Evolutionary conservation across 1,140 invertebrate genomes (phyloP), one percentile per base, ranked within the genome.

Genomic region (Telenomus remus): DNA sequence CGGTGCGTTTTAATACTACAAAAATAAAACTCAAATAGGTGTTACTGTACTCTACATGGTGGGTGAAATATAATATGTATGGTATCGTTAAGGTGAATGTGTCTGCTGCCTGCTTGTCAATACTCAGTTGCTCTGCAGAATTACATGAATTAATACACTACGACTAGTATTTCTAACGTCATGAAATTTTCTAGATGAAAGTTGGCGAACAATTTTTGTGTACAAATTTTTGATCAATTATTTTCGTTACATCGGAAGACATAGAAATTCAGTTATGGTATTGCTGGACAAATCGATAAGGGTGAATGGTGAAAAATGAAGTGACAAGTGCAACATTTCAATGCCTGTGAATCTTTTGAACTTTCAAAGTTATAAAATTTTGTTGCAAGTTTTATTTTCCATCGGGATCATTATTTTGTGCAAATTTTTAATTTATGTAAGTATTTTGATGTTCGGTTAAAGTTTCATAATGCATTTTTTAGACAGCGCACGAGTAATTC

Each of bases 41-140:
- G 46, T 66, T 66, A 57, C 63, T 68, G 48, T 48, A 75, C 59
- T 68, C 33, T 74, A 53, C 53, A 63, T 68, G 48, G 53, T 68
- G 50, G 47, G 71, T 75, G 71, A 75, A 75, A 75, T 68, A 75
- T 68, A 75, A 75, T 75, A 75, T 75, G 57, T 59, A 68, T 68
- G 71, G 64, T 53, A 75, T 63, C 56, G 46, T 46, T 61, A 53
- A 74, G 63, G 71, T 74, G 71, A 74, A 74, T 68, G 70, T 53
- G 57, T 61, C 61, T 73, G 35, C 39, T 61, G 50, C 53, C 44
- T 12, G 56, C 66, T 68, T 61, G 50, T 39, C 56, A 74, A 63
- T 68, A 57, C 57, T 63, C 57, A 74, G 71, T 68, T 63, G 57
- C 56, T 68, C 57, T 16, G 42, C 39, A 68, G 51, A 56, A 63